Conservation (phyloP, 2,113 vertebrate genomes). For the Tychaedon coryphoeus region DNA sequence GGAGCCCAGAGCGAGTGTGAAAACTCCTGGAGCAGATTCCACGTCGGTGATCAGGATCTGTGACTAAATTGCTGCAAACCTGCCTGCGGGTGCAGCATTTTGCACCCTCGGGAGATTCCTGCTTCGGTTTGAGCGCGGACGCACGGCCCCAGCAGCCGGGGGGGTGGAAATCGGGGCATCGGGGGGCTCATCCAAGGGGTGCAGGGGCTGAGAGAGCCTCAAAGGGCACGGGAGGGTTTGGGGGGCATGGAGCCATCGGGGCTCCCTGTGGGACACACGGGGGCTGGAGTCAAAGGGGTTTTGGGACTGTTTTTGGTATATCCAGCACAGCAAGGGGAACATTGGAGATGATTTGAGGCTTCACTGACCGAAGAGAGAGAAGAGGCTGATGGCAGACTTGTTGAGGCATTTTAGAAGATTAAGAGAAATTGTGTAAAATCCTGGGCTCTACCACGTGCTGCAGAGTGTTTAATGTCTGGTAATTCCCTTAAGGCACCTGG, state of each 20-base stretch:
- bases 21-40: background rate
- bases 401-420: background rate
- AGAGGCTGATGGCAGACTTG: background rate
- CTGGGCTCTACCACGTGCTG: accelerated
- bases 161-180: background rate
- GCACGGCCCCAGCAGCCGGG: too few relatives aligned
- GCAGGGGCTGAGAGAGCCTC: background rate
- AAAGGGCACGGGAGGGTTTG: background rate
- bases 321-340: background rate
- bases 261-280: accelerated
- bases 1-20: background rate
- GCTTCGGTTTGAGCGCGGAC: background rate
- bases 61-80: background rate
- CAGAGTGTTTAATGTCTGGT: background rate
- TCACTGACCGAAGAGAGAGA: background rate
- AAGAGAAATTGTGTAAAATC: too few relatives aligned
- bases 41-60: accelerated
- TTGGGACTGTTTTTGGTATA: background rate
- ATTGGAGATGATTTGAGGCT: background rate
- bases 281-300: background rate
- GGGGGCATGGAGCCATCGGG: background rate
- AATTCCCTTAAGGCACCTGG: background rate
- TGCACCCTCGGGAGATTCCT: background rate
- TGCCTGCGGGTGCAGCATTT: background rate
- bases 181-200: background rate